Evolutionary conservation across 2,113 vertebrate genomes (phyloP), one percentile per base, ranked within the genome.

Genomic region (Polypterus senegalus): DNA sequence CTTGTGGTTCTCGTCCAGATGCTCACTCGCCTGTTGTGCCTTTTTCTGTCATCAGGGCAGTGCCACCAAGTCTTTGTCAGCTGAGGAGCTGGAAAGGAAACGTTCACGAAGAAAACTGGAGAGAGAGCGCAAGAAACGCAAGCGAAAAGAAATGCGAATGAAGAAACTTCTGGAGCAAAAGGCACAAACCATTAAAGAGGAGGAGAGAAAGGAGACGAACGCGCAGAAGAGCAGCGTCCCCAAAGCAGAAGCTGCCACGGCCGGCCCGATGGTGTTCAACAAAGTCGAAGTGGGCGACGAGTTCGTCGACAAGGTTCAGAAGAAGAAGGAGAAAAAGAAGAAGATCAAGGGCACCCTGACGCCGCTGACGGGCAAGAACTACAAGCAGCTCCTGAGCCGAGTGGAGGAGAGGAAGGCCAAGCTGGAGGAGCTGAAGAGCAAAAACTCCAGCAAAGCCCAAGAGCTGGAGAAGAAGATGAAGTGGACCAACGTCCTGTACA

Each of bases 401-500:
- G 73, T 98, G 64, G 89, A 88, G 65, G 77, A 72, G 0, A 85
- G 92, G 66, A 93, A 85, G 53, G 78, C 56, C 2, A 89, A 82
- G 63, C 69, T 98, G 70, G 88, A 93, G 57, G 71, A 87, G 54
- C 85, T 98, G 59, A 82, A 78, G 60, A 86, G 77, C 53, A 91
- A 71, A 57, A 90, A 96, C 0, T 77, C 81, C 56, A 73, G 65
- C 49, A 89, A 88, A 68, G 93, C 94, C 8, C 64, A 44, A 1
- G 83, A 89, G 61, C 62, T 91, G 49, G 91, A 97, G 77, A 67
- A 79, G 53, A 94, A 87, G 77, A 91, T 94, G 60, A 85, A 76
- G 51, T 98, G 94, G 96, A 95, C 93, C 51, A 91, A 90, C 8
- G 63, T 81, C 58, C 86, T 97, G 4, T 96, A 98, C 48, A 95